These are phyloP conservation scores for Drosophila histrio DNA, from an alignment of 2,888 invertebrate species.

Conservation along the genomic window DNA sequence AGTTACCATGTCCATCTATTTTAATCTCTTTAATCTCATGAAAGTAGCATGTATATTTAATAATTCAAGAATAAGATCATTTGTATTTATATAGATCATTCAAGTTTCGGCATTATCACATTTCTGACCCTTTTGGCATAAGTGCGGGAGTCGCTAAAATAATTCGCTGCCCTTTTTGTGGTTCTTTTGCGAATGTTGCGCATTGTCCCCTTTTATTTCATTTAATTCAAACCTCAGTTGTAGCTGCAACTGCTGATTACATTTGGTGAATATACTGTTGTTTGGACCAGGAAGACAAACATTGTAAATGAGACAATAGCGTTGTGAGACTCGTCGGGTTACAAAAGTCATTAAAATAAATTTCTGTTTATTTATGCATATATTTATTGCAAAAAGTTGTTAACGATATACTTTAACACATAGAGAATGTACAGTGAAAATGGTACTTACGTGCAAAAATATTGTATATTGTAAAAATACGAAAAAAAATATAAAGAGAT, in stretches of 20 bases:
- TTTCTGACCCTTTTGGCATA: not conserved
- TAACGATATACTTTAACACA: not conserved
- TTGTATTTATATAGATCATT: constrained; percentile 4
- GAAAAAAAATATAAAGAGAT: not conserved
- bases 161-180: constrained; percentile 65
- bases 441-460: not conserved
- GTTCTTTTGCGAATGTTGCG: constrained; percentile 48
- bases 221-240: constrained; percentile 41
- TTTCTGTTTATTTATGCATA: constrained; percentile 22
- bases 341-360: constrained; percentile 36
- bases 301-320: constrained; percentile 71
- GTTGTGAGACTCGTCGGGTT: constrained; percentile 41
- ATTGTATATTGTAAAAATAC: not conserved
- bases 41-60: too few relatives aligned
- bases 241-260: constrained; percentile 64
- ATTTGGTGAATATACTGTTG: constrained; percentile 39
- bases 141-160: constrained; percentile 24
- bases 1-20: too few relatives aligned
- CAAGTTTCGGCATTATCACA: not conserved
- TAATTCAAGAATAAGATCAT: too few relatives aligned
- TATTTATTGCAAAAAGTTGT: constrained; percentile 16
- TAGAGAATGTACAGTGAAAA: not conserved
- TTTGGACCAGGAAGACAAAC: constrained; percentile 54
- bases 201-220: constrained; percentile 26
- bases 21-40: too few relatives aligned